Conservation (phyloP, 2,113 vertebrate species). For the Arothron firmamentum region DNA sequence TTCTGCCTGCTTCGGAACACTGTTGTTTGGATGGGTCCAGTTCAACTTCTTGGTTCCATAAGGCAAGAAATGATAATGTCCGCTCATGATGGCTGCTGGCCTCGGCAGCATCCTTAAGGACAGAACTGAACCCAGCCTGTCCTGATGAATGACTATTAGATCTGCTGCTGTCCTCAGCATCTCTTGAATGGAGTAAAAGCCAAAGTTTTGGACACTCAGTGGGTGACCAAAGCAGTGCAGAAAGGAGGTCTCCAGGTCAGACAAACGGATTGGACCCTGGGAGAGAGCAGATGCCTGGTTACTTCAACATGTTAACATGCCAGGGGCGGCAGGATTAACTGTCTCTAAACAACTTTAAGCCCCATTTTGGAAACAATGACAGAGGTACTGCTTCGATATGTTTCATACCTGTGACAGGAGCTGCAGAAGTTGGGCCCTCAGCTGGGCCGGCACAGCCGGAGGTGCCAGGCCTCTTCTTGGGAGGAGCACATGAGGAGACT, state of each 20-base stretch:
- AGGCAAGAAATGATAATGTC: neutral
- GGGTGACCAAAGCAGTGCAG: slow-evolving; percentile 74
- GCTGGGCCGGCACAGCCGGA: slow-evolving; percentile 69
- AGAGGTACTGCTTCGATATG: neutral
- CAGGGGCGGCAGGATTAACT: neutral
- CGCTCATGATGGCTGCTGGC: neutral
- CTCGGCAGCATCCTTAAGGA: slow-evolving; percentile 63
- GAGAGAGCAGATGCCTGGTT: slow-evolving; percentile 29
- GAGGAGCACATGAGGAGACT: slow-evolving; percentile 11
- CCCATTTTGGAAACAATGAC: neutral
- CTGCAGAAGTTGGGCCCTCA: slow-evolving; percentile 81
- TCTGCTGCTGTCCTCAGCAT: slow-evolving; percentile 77
- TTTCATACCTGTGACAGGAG: slow-evolving; percentile 71
- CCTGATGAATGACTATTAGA: slow-evolving; percentile 74
- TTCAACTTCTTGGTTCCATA: neutral
- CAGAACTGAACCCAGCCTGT: slow-evolving; percentile 79
- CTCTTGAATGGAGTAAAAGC: slow-evolving; percentile 83
- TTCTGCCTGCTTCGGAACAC: neutral
- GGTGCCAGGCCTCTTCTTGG: slow-evolving; percentile 65
- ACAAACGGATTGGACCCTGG: slow-evolving; percentile 77
- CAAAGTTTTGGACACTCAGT: slow-evolving; percentile 75
- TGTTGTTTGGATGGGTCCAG: neutral
- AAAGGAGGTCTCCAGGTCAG: slow-evolving; percentile 78
- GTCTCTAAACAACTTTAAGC: neutral
- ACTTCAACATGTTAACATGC: neutral